phyloP scores from a whole-genome alignment of 2,888 invertebrate genomes.

The Drosophila pseudotalamancana region DNA sequence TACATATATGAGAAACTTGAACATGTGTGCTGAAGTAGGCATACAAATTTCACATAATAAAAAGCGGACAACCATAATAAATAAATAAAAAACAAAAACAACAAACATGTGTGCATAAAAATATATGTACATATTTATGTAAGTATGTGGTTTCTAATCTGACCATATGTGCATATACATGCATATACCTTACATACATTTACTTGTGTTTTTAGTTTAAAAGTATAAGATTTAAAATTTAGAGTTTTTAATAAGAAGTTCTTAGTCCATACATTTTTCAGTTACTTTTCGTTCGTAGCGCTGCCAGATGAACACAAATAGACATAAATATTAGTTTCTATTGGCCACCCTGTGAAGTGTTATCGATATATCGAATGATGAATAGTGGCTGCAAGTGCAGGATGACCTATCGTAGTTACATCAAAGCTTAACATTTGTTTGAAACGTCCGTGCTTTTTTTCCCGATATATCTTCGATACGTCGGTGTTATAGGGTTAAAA shows the following conservation, averaged over 20 bases:
- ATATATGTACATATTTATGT: background rate
- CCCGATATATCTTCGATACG: too few relatives aligned
- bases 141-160: background rate
- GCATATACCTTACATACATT: background rate
- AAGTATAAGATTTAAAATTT: too few relatives aligned
- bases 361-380: conserved; percentile 14
- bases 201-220: too few relatives aligned
- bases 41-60: conserved; percentile 45
- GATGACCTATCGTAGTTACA: too few relatives aligned
- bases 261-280: conserved; percentile 1
- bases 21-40: conserved; percentile 64
- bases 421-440: too few relatives aligned
- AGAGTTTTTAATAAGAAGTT: background rate
- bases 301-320: conserved; percentile 12
- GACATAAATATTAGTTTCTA: background rate
- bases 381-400: background rate
- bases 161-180: too few relatives aligned
- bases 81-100: conserved; percentile 44
- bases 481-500: too few relatives aligned
- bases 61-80: conserved; percentile 35
- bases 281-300: conserved; percentile 10
- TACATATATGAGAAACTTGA: conserved; percentile 52
- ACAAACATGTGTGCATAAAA: conserved; percentile 22
- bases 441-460: too few relatives aligned
- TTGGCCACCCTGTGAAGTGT: conserved; percentile 1